Evolutionary conservation across 2,888 invertebrate species (phyloP).

Genomic region (Podabrus alpinus): DNA sequence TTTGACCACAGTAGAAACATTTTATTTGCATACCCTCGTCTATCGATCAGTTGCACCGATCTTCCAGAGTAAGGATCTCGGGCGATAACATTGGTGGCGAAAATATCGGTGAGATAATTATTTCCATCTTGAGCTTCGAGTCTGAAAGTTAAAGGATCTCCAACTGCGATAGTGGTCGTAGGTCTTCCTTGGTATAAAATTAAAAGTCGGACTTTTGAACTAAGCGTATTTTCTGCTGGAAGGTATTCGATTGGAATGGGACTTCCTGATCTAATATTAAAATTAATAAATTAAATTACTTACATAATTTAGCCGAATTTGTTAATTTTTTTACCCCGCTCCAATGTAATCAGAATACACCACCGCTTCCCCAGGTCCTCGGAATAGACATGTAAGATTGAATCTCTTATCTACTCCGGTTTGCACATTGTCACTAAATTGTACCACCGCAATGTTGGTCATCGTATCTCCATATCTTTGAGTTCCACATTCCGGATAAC

Average conservation of each 20-base stretch:
- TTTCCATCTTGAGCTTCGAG: slow-evolving; percentile 88
- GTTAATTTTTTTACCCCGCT: slow-evolving; percentile 65
- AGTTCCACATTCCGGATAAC: slow-evolving; percentile 93
- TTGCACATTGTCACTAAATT: slow-evolving; percentile 91
- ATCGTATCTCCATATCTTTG: slow-evolving; percentile 86
- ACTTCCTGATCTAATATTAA: slow-evolving; percentile 79
- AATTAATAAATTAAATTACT: slow-evolving; percentile 30
- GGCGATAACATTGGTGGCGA: slow-evolving; percentile 90
- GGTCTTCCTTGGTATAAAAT: slow-evolving; percentile 89
- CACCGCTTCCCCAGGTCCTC: slow-evolving; percentile 90
- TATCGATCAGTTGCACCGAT: slow-evolving; percentile 86
- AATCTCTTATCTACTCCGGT: slow-evolving; percentile 89
- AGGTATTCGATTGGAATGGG: slow-evolving; percentile 92
- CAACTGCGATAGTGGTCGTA: slow-evolving; percentile 91
- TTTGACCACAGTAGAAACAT: background rate
- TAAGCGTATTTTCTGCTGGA: slow-evolving; percentile 88
- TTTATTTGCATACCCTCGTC: slow-evolving; percentile 72
- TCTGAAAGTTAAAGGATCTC: slow-evolving; percentile 87
- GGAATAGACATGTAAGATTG: slow-evolving; percentile 89
- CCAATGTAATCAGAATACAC: slow-evolving; percentile 92
- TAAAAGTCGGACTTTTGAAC: slow-evolving; percentile 82
- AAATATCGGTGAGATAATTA: slow-evolving; percentile 86
- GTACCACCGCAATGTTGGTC: slow-evolving; percentile 92
- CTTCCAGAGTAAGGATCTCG: slow-evolving; percentile 90
- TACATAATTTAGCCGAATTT: slow-evolving; percentile 1